Evolutionary conservation across 2,113 vertebrate species (phyloP).

Genomic region (Sialia sialis): DNA sequence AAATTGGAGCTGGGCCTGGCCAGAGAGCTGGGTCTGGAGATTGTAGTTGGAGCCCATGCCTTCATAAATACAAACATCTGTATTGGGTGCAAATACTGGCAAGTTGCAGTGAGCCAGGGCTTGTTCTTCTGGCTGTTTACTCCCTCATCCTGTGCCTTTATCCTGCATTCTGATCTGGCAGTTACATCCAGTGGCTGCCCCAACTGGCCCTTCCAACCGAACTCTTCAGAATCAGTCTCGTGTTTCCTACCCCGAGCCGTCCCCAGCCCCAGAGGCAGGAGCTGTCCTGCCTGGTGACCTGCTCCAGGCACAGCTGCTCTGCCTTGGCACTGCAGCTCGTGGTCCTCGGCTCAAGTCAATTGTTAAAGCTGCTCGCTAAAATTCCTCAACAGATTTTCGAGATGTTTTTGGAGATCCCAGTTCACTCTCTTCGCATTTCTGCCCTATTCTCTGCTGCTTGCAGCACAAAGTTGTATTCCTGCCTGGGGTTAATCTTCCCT

Average conservation of each 20-base stretch:
- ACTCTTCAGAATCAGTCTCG: background rate
- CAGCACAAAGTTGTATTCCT: background rate
- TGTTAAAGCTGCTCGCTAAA: rapidly evolving
- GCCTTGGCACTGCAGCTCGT: background rate
- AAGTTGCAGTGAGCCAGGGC: conserved; percentile 31
- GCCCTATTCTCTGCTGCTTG: background rate
- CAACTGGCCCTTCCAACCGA: conserved; percentile 40
- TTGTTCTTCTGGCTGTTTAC: conserved; percentile 40
- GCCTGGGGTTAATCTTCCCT: background rate
- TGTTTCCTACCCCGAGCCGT: background rate
- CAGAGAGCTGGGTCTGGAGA: conserved; percentile 25
- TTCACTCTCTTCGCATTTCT: background rate
- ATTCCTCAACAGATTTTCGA: background rate
- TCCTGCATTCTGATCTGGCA: conserved; percentile 61
- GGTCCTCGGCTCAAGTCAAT: background rate
- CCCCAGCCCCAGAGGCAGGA: background rate
- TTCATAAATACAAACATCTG: conserved; percentile 22
- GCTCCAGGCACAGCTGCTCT: background rate
- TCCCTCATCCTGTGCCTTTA: conserved; percentile 1
- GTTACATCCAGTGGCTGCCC: conserved; percentile 45
- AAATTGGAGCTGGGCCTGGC: conserved; percentile 41
- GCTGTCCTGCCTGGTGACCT: background rate
- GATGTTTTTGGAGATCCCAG: background rate
- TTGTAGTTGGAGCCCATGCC: background rate
- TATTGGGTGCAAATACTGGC: conserved; percentile 39